Percentiles rank a stretch among this genome's conserved stretches.
phyloP scores from a whole-genome alignment of 2,888 invertebrate genomes.

The Acrobasis repandana region DNA sequence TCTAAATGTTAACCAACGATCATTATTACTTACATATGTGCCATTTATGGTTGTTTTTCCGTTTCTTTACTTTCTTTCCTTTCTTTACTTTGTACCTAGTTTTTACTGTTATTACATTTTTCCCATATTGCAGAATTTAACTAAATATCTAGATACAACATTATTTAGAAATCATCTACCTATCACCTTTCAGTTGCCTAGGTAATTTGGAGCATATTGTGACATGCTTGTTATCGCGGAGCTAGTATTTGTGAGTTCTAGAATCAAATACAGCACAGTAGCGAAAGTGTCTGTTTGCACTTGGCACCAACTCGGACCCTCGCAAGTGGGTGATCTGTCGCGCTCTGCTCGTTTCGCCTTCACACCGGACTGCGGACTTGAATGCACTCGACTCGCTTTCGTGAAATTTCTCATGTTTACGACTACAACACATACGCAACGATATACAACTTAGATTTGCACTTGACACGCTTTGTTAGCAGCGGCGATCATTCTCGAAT shows the following conservation, averaged over 20 bases:
- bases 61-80: too few relatives aligned
- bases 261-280: conserved; percentile 30
- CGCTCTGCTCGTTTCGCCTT: conserved; percentile 61
- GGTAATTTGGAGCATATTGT: too few relatives aligned
- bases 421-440: conserved; percentile 33
- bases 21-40: too few relatives aligned
- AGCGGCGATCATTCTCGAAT: conserved; percentile 39
- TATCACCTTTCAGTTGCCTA: too few relatives aligned
- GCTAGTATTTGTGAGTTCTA: not conserved
- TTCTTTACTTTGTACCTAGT: too few relatives aligned
- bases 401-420: conserved; percentile 56
- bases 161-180: too few relatives aligned
- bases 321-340: conserved; percentile 58
- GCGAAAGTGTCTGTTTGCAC: conserved; percentile 61
- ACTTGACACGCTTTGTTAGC: conserved; percentile 50
- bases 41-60: too few relatives aligned
- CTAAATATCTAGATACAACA: too few relatives aligned
- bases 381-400: conserved; percentile 48
- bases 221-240: not conserved
- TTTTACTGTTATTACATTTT: too few relatives aligned
- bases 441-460: conserved; percentile 47
- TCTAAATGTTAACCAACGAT: too few relatives aligned
- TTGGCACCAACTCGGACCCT: conserved; percentile 24
- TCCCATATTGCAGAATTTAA: too few relatives aligned
- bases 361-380: conserved; percentile 21